Percentiles rank a stretch among this genome's conserved stretches.
Evolutionary conservation across 2,113 vertebrate species (phyloP).

Genomic region (Corvus moneduloides): DNA sequence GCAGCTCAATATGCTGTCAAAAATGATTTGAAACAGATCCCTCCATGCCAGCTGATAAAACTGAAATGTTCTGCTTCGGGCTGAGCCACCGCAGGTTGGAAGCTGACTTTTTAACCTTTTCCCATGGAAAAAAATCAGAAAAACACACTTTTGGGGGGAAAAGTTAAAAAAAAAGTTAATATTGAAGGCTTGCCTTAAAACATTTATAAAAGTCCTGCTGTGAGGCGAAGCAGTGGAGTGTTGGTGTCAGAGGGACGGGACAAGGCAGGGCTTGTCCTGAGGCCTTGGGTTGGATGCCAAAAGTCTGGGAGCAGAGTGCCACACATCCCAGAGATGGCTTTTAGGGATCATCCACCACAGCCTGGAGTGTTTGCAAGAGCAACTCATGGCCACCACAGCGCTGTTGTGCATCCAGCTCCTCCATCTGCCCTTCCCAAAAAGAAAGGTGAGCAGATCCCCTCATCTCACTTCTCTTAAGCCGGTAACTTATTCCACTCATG

Average conservation of each 20-base stretch:
- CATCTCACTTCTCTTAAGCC: background rate
- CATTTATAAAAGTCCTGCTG: background rate
- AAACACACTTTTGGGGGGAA: background rate
- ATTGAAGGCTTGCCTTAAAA: background rate
- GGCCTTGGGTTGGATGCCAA: background rate
- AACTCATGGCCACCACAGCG: fast-evolving
- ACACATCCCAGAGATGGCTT: background rate
- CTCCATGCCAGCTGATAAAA: background rate
- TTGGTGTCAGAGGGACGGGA: background rate
- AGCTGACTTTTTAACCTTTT: conserved; percentile 18
- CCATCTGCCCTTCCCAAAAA: background rate
- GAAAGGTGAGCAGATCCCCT: background rate
- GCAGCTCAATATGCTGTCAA: conserved; percentile 14
- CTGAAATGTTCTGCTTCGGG: background rate
- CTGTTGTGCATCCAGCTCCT: fast-evolving
- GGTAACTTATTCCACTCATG: background rate
- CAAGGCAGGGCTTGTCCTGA: background rate
- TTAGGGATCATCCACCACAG: background rate
- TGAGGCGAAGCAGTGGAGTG: background rate
- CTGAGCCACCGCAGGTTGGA: background rate
- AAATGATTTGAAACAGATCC: conserved; percentile 31
- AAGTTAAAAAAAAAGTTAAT: background rate
- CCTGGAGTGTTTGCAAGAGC: background rate
- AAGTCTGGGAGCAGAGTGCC: background rate
- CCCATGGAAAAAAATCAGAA: background rate